Percentiles rank a stretch among this genome's conserved stretches.
These are phyloP conservation scores for Nineta flava DNA, from an alignment of 2,888 invertebrate genomes.

Conservation along the genomic window DNA sequence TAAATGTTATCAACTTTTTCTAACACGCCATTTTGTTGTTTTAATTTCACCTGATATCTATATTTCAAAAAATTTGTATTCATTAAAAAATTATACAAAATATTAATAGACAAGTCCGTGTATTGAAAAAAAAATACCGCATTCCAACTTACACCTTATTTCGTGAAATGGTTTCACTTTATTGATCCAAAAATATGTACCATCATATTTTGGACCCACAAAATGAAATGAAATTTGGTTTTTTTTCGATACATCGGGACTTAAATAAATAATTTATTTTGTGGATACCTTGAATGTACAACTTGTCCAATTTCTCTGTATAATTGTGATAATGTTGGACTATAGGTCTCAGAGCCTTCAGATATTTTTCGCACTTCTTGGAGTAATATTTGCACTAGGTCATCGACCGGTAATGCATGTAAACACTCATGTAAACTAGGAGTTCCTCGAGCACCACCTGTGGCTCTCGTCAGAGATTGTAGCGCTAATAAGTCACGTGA, in stretches of 20 bases:
- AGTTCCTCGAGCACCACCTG: constrained; percentile 1
- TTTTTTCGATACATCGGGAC: not conserved
- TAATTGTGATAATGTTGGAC: constrained; percentile 47
- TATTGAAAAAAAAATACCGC: too few species aligned
- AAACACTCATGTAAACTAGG: constrained; percentile 11
- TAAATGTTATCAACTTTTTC: constrained; percentile 48
- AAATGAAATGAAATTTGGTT: not conserved
- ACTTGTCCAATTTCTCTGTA: constrained; percentile 50
- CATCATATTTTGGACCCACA: not conserved
- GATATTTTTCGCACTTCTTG: constrained; percentile 54
- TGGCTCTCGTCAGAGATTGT: constrained; percentile 34
- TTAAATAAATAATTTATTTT: constrained; percentile 1
- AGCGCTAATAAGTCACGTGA: constrained; percentile 50
- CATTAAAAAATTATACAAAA: too few species aligned
- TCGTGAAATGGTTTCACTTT: too few species aligned
- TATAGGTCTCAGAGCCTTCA: constrained; percentile 65
- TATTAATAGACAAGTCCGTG: too few species aligned
- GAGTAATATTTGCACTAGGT: constrained; percentile 44
- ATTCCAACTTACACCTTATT: too few species aligned
- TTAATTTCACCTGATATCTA: constrained; percentile 43
- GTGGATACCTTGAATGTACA: constrained; percentile 37
- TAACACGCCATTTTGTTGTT: constrained; percentile 45
- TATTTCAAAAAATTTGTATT: constrained; percentile 19
- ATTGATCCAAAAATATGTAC: too few species aligned
- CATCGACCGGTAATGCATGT: constrained; percentile 22